phyloP scores from a whole-genome alignment of 1,140 invertebrate species.

The Notospermus geniculatus region DNA sequence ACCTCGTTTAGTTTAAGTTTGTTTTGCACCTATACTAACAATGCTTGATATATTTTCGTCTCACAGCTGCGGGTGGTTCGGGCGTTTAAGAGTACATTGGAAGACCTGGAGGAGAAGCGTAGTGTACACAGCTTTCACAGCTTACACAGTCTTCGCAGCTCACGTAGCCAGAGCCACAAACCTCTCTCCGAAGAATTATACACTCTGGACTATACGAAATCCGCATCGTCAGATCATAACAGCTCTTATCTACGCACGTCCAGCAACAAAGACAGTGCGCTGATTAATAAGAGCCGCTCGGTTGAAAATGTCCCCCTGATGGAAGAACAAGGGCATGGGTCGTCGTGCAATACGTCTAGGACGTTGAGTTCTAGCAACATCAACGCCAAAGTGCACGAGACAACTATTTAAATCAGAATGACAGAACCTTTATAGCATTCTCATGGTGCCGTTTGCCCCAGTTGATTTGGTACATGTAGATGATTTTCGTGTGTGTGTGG shows the following conservation, averaged over 20 bases:
- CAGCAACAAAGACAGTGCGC: slow-evolving; percentile 21
- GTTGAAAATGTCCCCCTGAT: slow-evolving; percentile 27
- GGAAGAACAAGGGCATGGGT: slow-evolving; percentile 34
- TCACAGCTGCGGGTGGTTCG: slow-evolving; percentile 98
- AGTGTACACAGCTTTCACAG: slow-evolving; percentile 93
- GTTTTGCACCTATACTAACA: slow-evolving; percentile 5
- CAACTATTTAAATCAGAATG: slow-evolving; percentile 62
- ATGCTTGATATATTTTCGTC: slow-evolving; percentile 22
- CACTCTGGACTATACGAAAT: slow-evolving; percentile 8
- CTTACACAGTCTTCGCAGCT: slow-evolving; percentile 88
- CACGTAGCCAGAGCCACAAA: slow-evolving; percentile 72
- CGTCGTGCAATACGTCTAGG: slow-evolving; percentile 23
- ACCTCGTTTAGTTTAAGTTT: slow-evolving; percentile 7
- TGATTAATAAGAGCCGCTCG: slow-evolving; percentile 38
- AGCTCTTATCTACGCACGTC: slow-evolving; percentile 21
- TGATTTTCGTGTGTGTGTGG: no score
- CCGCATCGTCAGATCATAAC: slow-evolving; percentile 22
- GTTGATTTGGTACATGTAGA: no score
- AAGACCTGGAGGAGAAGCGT: slow-evolving; percentile 98
- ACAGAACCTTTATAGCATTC: background rate
- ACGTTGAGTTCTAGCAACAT: slow-evolving; percentile 34
- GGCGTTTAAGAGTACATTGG: slow-evolving; percentile 99
- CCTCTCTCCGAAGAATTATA: slow-evolving; percentile 68
- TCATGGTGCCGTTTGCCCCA: no score
- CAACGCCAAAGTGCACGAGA: slow-evolving; percentile 67